Evolutionary conservation across 2,113 vertebrate genomes (phyloP), one percentile per base, ranked within the genome.

Genomic region (Petaurus breviceps): DNA sequence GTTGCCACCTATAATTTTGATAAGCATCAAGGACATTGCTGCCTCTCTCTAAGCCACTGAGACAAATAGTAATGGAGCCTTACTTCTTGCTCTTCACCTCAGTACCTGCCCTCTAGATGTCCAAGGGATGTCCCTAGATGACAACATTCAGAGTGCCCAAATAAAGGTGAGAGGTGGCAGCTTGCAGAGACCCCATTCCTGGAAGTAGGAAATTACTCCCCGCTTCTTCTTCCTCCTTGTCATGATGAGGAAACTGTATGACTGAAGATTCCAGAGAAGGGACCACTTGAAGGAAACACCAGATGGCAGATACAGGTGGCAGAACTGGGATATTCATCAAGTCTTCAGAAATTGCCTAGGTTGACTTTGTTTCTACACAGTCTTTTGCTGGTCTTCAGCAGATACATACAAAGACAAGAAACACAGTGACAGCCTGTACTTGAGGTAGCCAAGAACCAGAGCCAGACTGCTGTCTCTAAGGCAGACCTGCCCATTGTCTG

Each of bases 231-330:
- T 92, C 50, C 97, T 90, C 95, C 96, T 96, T 96, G 97, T 97
- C 97, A 97, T 1, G 93, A 94, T 97, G 96, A 98, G 98, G 96
- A 91, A 96, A 52, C 43, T 23, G 77, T 94, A 0, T 53, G 61
- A 90, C 92, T 98, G 90, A 97, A 98, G 98, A 98, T 98, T 98
- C 96, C 90, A 93, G 96, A 92, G 96, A 98, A 46, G 22, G 61
- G 95, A 90, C 94, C 97, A 98, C 97, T 98, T 97, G 95, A 93
- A 92, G 96, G 93, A 94, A 68, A 94, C 97, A 92, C 77, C 94
- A 97, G 97, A 96, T 94, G 92, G 97, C 95, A 49, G 47, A 49
- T 49, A n/a, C 14, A 96, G 96, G 96, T 97, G 92, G 96, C 97
- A 97, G 92, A 1, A 4, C 61, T 37, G 61, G 31, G 12, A n/a